phyloP scores from a whole-genome alignment of 1,140 invertebrate genomes.

The Zaprionus nigranus region DNA sequence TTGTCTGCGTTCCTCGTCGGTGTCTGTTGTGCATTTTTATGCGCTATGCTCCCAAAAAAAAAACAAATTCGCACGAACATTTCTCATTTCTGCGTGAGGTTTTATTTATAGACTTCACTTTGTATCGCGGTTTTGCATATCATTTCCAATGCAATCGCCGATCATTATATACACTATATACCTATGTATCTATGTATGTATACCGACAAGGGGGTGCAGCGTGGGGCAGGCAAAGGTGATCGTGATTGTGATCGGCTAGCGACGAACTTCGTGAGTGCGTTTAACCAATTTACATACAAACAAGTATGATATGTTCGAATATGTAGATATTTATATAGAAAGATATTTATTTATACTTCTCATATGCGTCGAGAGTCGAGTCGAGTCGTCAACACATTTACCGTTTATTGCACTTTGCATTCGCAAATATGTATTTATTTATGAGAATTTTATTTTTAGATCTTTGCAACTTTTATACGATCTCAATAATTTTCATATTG shows the following conservation, averaged over 20 bases:
- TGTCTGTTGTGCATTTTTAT: slow-evolving; percentile 63
- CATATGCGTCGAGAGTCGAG: neutral
- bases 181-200: neutral
- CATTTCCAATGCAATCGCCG: slow-evolving; percentile 72
- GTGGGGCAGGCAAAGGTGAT: slow-evolving; percentile 27
- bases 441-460: slow-evolving; percentile 42
- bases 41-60: slow-evolving; percentile 49
- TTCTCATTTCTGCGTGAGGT: slow-evolving; percentile 58
- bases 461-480: slow-evolving; percentile 36
- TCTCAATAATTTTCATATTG: slow-evolving; percentile 70
- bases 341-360: slow-evolving; percentile 19
- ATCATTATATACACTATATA: slow-evolving; percentile 5
- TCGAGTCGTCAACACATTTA: slow-evolving; percentile 56
- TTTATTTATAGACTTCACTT: slow-evolving; percentile 71
- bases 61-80: slow-evolving; percentile 55
- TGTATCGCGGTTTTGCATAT: slow-evolving; percentile 61
- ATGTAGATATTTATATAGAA: slow-evolving; percentile 2
- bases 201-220: neutral
- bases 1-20: slow-evolving; percentile 41
- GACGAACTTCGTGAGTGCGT: slow-evolving; percentile 17
- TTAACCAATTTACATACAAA: neutral
- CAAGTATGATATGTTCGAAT: neutral
- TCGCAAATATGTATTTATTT: slow-evolving; percentile 46
- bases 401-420: slow-evolving; percentile 60
- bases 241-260: slow-evolving; percentile 18